Evolutionary conservation across 1,140 invertebrate species (phyloP), one percentile per base, ranked within the genome.

Genomic region (Pogonus chalceus): DNA sequence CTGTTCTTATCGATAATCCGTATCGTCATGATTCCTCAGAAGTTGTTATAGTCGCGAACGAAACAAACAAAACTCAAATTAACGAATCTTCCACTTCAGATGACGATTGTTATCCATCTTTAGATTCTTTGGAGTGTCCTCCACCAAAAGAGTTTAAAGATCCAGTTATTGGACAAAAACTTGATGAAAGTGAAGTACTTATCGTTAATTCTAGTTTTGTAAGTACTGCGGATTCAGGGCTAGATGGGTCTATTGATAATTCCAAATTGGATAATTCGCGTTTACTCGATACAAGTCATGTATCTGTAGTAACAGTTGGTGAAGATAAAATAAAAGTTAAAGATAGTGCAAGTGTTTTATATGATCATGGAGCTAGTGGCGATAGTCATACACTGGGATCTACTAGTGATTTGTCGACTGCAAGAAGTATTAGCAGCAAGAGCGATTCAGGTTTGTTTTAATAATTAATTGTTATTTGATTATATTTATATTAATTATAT

Each of bases 261-360:
- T 20, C 39, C 2, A n/a, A n/a, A n/a, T n/a, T n/a, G n/a, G n/a
- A n/a, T n/a, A 64, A 62, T 49, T 69, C 65, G 0, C 54, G 63
- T n/a, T 54, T 65, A 18, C 56, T 70, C 7, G 56, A 60, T 59
- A 88, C 84, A 56, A 91, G 87, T 69, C 88, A 93, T 66, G 87
- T 92, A 23, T 92, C 89, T 1, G 90, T 93, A 23, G 89, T 93
- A 23, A 90, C 87, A 3, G 88, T 93, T 1, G 89, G 88, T 53
- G 86, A 88, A 57, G 83, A 87, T 58, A 76, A 77, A 57, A 81
- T 86, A 16, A 77, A 79, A 58, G 85, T 87, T 2, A 83, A 84
- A 53, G 84, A 88, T 66, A 81, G 80, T 23, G 67, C 65, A 0
- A 76, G 75, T 2, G 69, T 72, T 31, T 55, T 71, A 35, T 70